These are phyloP conservation scores for Maniola hyperantus DNA, from an alignment of 2,888 invertebrate genomes.

Conservation along the genomic window DNA sequence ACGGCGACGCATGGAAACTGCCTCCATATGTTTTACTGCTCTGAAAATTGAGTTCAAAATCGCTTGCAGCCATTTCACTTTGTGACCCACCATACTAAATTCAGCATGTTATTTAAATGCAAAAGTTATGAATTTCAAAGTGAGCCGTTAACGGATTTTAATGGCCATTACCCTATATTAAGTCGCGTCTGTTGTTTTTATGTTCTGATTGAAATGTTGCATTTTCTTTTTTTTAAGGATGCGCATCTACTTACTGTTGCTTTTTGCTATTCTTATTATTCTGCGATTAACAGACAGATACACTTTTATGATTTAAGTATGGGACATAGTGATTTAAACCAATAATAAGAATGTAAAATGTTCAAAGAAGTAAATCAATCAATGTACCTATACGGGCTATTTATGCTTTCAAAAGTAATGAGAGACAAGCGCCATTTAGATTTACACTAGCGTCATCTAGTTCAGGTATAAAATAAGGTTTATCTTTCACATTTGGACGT, in stretches of 20 bases:
- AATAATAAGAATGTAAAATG: too few species aligned
- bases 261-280: background rate
- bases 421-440: too few species aligned
- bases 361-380: too few species aligned
- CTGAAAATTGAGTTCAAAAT: slow-evolving; percentile 17
- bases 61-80: background rate
- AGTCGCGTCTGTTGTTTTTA: slow-evolving; percentile 33
- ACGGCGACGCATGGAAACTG: slow-evolving; percentile 21
- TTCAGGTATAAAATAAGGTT: too few species aligned
- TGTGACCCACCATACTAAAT: slow-evolving; percentile 40
- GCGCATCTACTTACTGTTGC: background rate
- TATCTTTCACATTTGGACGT: too few species aligned
- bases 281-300: too few species aligned
- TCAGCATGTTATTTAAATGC: slow-evolving; percentile 44
- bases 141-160: slow-evolving; percentile 38
- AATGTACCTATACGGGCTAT: too few species aligned
- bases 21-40: slow-evolving; percentile 1
- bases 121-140: slow-evolving; percentile 41
- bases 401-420: too few species aligned
- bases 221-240: background rate
- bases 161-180: slow-evolving; percentile 37
- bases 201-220: slow-evolving; percentile 32
- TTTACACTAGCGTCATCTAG: too few species aligned
- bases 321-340: too few species aligned
- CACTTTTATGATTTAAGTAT: too few species aligned